Evolutionary conservation across 2,888 invertebrate genomes (phyloP), one percentile per base, ranked within the genome.

Genomic region (Ganaspis brasiliensis): DNA sequence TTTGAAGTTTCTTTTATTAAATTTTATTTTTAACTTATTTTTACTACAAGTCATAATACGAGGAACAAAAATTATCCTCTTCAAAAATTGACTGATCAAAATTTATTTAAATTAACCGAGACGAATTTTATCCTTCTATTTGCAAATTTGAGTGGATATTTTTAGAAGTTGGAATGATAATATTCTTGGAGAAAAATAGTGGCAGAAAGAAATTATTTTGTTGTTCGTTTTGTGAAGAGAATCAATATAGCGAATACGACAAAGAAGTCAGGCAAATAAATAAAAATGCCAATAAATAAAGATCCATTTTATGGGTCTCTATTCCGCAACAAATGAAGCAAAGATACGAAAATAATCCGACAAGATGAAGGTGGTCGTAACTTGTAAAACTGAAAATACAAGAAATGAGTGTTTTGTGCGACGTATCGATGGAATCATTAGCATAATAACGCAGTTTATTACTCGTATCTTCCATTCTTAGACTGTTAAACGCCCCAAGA

Each of bases 281-380:
- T 67, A 67, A 37, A 31, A 40, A 40, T 21, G 14, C 14, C 40
- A 24, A 67, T 67, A 67, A 67, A 67, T 67, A 45, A 45, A 45
- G 21, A 24, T 24, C 45, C 16, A 45, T 67, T 67, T 67, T 49
- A 67, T 45, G 40, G n/a, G 21, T 3, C 61, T 45, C 19, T 14
- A 61, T 16, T 61, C 16, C 35, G 61, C 61, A 37, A 61, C 12
- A 61, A 61, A 63, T 40, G 40, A 63, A 63, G 5, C 19, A n/a
- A 57, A 57, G 26, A 57, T 56, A n/a, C 59, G n/a, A 31, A 45
- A 67, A n/a, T 67, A 67, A 61, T 61, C 37, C 67, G 67, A 24
- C 24, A 67, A 67, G 45, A 67, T 24, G 26, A 67, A 67, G 67
- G n/a, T 49, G 67, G 5, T 67, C 67, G 45, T 67, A 67, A 67